Evolutionary conservation across 2,113 vertebrate species (phyloP), one percentile per base, ranked within the genome.

Genomic region (Zosterops pallidus): DNA sequence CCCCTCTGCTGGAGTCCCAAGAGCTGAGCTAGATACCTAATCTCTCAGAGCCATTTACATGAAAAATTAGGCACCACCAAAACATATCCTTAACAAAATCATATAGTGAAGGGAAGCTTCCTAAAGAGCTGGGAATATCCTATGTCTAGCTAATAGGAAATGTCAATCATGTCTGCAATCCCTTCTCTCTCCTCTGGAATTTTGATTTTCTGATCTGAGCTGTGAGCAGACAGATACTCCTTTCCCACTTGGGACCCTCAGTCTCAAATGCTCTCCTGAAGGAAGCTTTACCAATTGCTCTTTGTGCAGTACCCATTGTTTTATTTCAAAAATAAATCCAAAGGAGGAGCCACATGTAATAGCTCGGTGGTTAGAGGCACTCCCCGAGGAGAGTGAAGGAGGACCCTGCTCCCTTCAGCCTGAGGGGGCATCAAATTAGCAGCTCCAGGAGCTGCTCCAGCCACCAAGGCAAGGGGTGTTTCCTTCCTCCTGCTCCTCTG

Each of bases 341-440:
- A 81, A 89, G 35, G 39, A 90, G 80, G 52, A 93, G 75, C 14
- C 35, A 20, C 56, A 81, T 8, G 60, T 91, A 96, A 97, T 96
- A 94, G 83, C 72, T 95, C 85, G 4, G 94, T 0, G 44, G 56
- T 81, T 95, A 93, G 86, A 86, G 74, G 33, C 56, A 1, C 8
- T 94, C 95, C 72, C 83, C 0, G 1, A 92, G 69, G 94, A 94
- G 20, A 17, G 2, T 23, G 72, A 70, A 39, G 72, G 25, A 76
- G 41, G 29, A 93, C 60, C 20, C 5, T 64, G 80, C 15, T 72
- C 64, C 70, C 19, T 64, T 64, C 94, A 86, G 95, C 95, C 95
- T 93, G 94, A 95, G 94, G 86, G 80, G 89, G 9, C 86, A 95
- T 92, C 80, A 95, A 95, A 96, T 96, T 95, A 89, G 76, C 83